Conservation (phyloP, 1,140 invertebrate species). For the Drosophila lowei region DNA sequence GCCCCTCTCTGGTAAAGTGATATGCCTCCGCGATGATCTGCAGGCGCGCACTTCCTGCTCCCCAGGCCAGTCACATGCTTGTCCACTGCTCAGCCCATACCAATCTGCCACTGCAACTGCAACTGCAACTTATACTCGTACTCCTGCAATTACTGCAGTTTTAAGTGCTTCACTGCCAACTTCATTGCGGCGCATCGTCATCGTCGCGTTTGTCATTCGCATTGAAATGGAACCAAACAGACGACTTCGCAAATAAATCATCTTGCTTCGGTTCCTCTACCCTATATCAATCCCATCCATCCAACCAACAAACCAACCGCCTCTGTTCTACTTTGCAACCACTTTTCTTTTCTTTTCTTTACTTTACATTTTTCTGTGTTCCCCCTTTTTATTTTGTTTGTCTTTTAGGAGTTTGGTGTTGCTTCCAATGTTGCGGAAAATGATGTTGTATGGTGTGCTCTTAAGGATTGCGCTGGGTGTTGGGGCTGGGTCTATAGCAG, state of each 20-base stretch:
- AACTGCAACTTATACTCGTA: slow-evolving; percentile 9
- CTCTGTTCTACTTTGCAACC: slow-evolving; percentile 33
- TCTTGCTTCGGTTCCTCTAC: slow-evolving; percentile 40
- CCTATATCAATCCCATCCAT: slow-evolving; percentile 1
- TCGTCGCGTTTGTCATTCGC: slow-evolving; percentile 79
- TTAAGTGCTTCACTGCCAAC: slow-evolving; percentile 78
- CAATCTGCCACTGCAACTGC: slow-evolving; percentile 16
- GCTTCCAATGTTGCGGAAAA: slow-evolving; percentile 68
- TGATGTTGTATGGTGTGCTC: slow-evolving; percentile 60
- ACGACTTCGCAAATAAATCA: slow-evolving; percentile 79
- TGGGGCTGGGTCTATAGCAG: slow-evolving; percentile 4
- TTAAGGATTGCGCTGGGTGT: background rate
- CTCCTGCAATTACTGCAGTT: slow-evolving; percentile 73
- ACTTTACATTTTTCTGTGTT: slow-evolving; percentile 17
- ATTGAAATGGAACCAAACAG: slow-evolving; percentile 75
- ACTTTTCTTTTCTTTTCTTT: slow-evolving; percentile 40
- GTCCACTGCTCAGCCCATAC: slow-evolving; percentile 12
- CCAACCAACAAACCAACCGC: slow-evolving; percentile 1
- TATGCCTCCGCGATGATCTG: slow-evolving; percentile 56
- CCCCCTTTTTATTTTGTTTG: slow-evolving; percentile 34
- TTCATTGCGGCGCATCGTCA: slow-evolving; percentile 77
- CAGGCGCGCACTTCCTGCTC: slow-evolving; percentile 69
- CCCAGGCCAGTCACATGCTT: slow-evolving; percentile 32
- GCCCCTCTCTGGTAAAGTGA: slow-evolving; percentile 51
- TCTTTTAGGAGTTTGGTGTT: slow-evolving; percentile 54